Percentiles rank a stretch among this genome's conserved stretches.
Evolutionary conservation across 1,140 invertebrate species (phyloP).

Genomic region (Branchinecta lindahli): DNA sequence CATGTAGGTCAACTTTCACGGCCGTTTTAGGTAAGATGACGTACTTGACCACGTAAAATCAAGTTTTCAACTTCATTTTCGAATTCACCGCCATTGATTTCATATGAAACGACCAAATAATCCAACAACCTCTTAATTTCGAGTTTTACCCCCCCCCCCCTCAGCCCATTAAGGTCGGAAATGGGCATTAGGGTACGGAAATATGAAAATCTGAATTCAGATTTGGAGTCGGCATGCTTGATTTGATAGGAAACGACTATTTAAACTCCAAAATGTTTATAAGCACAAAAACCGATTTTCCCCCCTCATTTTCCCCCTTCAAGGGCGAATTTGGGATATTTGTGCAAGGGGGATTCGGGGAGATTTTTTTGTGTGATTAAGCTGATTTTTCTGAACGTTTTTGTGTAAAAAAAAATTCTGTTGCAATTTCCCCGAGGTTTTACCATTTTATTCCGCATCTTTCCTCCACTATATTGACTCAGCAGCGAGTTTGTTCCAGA

Average conservation of each 20-base stretch:
- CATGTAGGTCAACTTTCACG: neutral
- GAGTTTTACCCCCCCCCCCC: neutral
- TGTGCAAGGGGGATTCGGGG: neutral
- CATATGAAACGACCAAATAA: constrained; percentile 6
- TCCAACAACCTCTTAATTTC: constrained; percentile 6
- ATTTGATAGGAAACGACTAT: neutral
- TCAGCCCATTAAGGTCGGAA: neutral
- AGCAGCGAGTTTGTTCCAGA: no score
- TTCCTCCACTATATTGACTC: neutral
- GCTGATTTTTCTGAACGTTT: neutral
- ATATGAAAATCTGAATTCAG: neutral
- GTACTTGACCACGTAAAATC: constrained; percentile 1
- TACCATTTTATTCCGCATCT: neutral
- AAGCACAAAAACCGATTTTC: neutral
- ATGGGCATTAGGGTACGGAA: neutral
- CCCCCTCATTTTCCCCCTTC: neutral
- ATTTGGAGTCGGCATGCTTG: constrained; percentile 9
- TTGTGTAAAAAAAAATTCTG: constrained; percentile 3
- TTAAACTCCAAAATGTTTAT: constrained; percentile 1
- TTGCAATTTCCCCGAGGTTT: constrained; percentile 8
- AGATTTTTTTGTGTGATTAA: constrained; percentile 6
- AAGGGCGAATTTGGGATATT: neutral
- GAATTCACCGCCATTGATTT: neutral
- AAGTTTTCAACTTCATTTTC: neutral
- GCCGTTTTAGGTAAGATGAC: neutral